A percentile compares a stretch with the other conserved stretches of the same genome.
These are phyloP conservation scores for Sebastes matsubarae DNA, from an alignment of 2,797 vertebrate species.

Conservation along the genomic window DNA sequence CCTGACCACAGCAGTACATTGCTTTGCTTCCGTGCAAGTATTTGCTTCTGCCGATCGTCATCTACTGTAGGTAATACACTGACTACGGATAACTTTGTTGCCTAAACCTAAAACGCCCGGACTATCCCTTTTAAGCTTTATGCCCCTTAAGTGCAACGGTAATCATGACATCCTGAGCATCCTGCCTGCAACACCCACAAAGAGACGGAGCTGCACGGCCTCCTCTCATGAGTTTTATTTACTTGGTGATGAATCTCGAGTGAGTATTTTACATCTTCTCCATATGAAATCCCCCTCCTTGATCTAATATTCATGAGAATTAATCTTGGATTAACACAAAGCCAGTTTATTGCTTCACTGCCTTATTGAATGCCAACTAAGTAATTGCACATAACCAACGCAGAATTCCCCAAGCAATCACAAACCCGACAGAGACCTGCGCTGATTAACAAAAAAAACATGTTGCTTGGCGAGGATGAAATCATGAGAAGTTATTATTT, in stretches of 20 bases:
- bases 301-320: constrained; percentile 76
- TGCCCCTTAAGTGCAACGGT: background rate
- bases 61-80: background rate
- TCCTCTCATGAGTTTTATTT: constrained; percentile 33
- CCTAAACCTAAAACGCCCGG: too few species aligned
- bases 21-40: too few species aligned
- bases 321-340: constrained; percentile 78
- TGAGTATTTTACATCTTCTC: constrained; percentile 58
- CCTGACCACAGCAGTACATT: too few species aligned
- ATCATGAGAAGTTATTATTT: constrained; percentile 40
- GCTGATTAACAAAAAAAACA: constrained; percentile 52
- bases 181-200: background rate
- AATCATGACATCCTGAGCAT: constrained; percentile 1
- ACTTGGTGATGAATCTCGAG: constrained; percentile 47
- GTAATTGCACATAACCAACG: constrained; percentile 64
- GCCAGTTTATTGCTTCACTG: constrained; percentile 67
- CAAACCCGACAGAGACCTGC: constrained; percentile 27
- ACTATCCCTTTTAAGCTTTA: background rate
- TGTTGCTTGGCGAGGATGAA: constrained; percentile 38
- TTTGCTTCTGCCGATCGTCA: too few species aligned
- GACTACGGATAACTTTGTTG: background rate
- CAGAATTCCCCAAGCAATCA: constrained; percentile 36
- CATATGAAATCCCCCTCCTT: constrained; percentile 60
- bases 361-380: constrained; percentile 71
- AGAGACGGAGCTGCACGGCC: constrained; percentile 12